Base-by-base conservation (phyloP, 1,140 invertebrate genomes). In the Melipona quadrifasciata region DNA sequence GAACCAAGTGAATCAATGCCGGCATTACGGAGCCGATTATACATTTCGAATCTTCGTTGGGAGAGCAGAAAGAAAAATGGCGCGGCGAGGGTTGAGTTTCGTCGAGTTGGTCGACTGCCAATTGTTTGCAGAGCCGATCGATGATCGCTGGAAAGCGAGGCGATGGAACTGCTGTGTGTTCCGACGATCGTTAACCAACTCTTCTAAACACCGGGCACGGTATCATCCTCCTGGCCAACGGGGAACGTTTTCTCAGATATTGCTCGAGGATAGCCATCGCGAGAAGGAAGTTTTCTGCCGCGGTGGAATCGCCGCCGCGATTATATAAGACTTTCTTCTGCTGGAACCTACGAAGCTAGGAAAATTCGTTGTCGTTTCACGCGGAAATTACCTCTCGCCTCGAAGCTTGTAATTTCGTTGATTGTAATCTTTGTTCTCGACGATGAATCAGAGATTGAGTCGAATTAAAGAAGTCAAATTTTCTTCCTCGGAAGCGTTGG, bases 121-220 rank as follows among this genome's bases (percentile, higher is more conserved):
- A 57, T 86, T 83, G 68, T 87, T 84, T 51, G 70, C 65, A 24
- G 80, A 86, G 64, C 27, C 61, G 70, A 80, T 84, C 80, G 80
- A 86, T 58, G 55, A 47, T n/a, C 55, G 27, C 24, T 51, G 24
- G 55, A 80, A 84, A 57, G n/a, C 51, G 17, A 34, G 11, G 21
- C 34, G 39, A 47, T n/a, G 14, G 14, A 24, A 3, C 39, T 10
- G 5, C 6, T 31, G 27, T 34, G 14, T 47, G 24, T 51, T 83
- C n/a, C 21, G n/a, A 12, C 58, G 51, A 76, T 76, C 58, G 61
- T 53, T 80, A 64, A n/a, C 39, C 14, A 65, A 4, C 16, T 39
- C 24, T 64, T 51, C 31, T 24, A 58, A 77, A 76, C 61, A 47
- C 72, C 24, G 34, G 2, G 24, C 39, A 82, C 67, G 51, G 64